Percentiles rank a stretch among this genome's conserved stretches.
Evolutionary conservation across 2,888 invertebrate species (phyloP).

Genomic region (Hesperia comma): DNA sequence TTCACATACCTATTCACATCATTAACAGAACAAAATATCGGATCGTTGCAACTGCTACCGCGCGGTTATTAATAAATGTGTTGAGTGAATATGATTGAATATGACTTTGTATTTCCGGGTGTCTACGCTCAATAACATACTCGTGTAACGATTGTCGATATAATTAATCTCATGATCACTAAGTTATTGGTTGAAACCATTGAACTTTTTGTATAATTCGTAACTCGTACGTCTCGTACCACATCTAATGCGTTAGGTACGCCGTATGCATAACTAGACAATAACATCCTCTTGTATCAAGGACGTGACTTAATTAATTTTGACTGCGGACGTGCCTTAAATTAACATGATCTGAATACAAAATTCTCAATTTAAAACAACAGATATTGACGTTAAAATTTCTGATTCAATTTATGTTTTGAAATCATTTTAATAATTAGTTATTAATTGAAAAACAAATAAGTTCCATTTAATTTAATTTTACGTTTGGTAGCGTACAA

Average conservation of each 20-base stretch:
- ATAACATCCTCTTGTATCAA: background rate
- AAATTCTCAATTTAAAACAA: background rate
- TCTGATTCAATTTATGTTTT: background rate
- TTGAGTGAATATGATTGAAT: background rate
- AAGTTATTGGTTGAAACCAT: background rate
- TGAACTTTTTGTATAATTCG: background rate
- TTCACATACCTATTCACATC: background rate
- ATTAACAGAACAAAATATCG: background rate
- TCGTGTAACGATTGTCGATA: background rate
- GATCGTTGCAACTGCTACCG: background rate
- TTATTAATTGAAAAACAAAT: too few relatives aligned
- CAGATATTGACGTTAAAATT: background rate
- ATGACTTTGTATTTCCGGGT: background rate
- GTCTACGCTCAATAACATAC: background rate
- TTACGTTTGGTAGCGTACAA: too few relatives aligned
- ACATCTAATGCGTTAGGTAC: background rate
- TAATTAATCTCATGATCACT: too few relatives aligned
- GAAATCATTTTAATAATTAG: background rate
- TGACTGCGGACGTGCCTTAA: background rate
- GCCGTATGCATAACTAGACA: background rate
- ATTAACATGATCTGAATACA: background rate
- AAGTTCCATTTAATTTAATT: too few relatives aligned
- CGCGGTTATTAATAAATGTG: conserved; percentile 2
- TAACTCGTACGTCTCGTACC: too few relatives aligned
- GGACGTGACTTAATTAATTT: background rate